Percentiles rank a stretch among this genome's conserved stretches.
Evolutionary conservation across 1,140 invertebrate genomes (phyloP).

Genomic region (Linepithema humile): DNA sequence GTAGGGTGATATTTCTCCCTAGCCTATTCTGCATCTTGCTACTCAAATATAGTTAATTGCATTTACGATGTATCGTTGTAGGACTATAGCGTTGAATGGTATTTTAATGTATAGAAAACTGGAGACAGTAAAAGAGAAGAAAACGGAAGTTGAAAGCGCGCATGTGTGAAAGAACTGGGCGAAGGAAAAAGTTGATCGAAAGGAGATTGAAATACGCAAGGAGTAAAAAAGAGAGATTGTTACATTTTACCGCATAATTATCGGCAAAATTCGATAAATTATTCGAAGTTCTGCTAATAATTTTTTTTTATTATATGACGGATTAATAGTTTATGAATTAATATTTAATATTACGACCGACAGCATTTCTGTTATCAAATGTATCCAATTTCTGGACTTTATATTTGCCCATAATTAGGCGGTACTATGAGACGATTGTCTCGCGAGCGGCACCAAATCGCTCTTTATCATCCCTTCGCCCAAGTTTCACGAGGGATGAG

Average conservation of each 20-base stretch:
- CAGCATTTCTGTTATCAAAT: not conserved
- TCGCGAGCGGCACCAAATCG: not conserved
- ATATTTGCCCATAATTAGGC: not conserved
- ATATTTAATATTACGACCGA: not conserved
- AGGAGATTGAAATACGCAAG: not conserved
- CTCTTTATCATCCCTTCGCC: slow-evolving; percentile 33
- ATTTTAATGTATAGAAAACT: slow-evolving; percentile 56
- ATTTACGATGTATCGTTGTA: slow-evolving; percentile 55
- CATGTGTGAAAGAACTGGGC: slow-evolving; percentile 47
- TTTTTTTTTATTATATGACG: not conserved
- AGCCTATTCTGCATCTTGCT: slow-evolving; percentile 32
- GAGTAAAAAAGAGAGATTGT: not conserved
- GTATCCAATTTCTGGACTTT: not conserved
- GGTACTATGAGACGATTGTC: not conserved
- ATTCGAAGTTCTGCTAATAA: not conserved
- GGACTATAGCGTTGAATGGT: slow-evolving; percentile 41
- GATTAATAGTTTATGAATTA: no score
- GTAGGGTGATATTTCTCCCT: slow-evolving; percentile 4
- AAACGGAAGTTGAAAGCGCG: not conserved
- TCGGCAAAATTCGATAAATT: not conserved
- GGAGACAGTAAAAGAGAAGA: not conserved
- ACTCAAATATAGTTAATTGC: slow-evolving; percentile 47
- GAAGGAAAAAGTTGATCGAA: slow-evolving; percentile 17
- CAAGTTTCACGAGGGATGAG: not conserved
- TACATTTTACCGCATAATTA: not conserved